Evolutionary conservation across 2,113 vertebrate genomes (phyloP).

Genomic region (Vulpes vulpes): DNA sequence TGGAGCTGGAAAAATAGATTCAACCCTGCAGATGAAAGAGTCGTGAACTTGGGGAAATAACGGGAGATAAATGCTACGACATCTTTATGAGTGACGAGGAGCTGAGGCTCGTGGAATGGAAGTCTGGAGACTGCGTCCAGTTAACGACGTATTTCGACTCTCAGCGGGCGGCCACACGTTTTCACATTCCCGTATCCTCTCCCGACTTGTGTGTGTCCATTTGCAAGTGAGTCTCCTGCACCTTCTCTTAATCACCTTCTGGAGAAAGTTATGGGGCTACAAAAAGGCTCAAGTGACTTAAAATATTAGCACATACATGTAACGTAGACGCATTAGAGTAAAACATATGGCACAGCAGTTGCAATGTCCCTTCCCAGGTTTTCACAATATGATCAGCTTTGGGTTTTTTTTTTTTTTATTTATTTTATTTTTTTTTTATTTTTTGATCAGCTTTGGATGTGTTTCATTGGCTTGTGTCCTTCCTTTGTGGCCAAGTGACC

Average conservation of each 20-base stretch:
- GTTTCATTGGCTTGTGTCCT: not conserved
- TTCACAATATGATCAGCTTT: not conserved
- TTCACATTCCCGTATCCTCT: not conserved
- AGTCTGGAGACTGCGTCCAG: not conserved
- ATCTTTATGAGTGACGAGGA: conserved; percentile 6
- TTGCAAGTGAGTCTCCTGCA: not conserved
- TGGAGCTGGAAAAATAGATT: not conserved
- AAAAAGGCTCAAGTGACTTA: not conserved
- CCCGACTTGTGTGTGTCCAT: not conserved
- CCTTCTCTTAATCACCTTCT: conserved; percentile 1
- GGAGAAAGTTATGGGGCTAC: not conserved
- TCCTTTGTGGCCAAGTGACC: not conserved
- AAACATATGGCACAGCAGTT: not conserved
- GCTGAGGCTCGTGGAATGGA: not conserved
- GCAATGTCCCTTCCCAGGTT: not conserved
- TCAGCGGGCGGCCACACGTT: not conserved
- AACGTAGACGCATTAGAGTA: not conserved
- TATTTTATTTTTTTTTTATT: no score
- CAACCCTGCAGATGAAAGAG: not conserved
- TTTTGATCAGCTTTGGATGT: not conserved
- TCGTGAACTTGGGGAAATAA: not conserved
- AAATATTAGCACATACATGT: not conserved
- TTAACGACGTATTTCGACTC: not conserved
- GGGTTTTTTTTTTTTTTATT: no score
- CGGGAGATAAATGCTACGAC: not conserved